A percentile compares a stretch with the other conserved stretches of the same genome.
Conservation (phyloP, 2,888 invertebrate genomes). For the Oxytorus armatus region DNA sequence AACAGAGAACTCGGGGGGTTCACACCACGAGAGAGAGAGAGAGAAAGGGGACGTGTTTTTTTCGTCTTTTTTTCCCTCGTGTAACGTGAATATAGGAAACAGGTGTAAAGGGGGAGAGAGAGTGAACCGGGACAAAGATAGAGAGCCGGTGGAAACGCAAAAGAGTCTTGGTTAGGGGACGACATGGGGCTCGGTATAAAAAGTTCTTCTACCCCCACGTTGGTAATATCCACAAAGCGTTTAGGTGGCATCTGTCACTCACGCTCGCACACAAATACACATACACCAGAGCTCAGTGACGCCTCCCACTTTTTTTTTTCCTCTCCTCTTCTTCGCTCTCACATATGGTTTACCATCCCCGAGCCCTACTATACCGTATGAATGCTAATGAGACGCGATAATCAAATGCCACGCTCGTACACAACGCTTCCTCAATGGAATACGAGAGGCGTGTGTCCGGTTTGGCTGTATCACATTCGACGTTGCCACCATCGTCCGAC, state of each 20-base stretch:
- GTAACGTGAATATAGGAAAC: slow-evolving; percentile 67
- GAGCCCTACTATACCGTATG: slow-evolving; percentile 42
- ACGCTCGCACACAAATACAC: slow-evolving; percentile 42
- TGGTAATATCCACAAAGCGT: slow-evolving; percentile 62
- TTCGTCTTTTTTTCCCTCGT: slow-evolving; percentile 46
- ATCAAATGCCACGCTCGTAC: slow-evolving; percentile 66
- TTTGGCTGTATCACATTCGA: slow-evolving; percentile 23
- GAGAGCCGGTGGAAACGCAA: slow-evolving; percentile 21
- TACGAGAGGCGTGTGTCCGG: slow-evolving; percentile 61
- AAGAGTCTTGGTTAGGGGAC: slow-evolving; percentile 40
- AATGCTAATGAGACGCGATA: slow-evolving; percentile 71
- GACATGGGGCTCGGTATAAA: slow-evolving; percentile 19
- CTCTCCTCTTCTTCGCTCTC: slow-evolving; percentile 13
- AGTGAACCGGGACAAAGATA: slow-evolving; percentile 34
- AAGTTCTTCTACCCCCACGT: slow-evolving; percentile 42
- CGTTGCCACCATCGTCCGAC: slow-evolving; percentile 15
- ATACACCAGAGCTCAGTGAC: slow-evolving; percentile 24
- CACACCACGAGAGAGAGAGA: slow-evolving; percentile 20
- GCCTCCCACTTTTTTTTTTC: not conserved
- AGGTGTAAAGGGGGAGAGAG: slow-evolving; percentile 65
- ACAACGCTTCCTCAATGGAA: slow-evolving; percentile 60
- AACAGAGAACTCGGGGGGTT: slow-evolving; percentile 33
- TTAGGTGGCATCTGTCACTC: slow-evolving; percentile 69
- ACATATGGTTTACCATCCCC: too few relatives aligned
- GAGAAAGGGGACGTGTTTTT: slow-evolving; percentile 49